A percentile compares a stretch with the other conserved stretches of the same genome.
These are phyloP conservation scores for Anniella stebbinsi DNA, from an alignment of 2,797 vertebrate species.

Conservation along the genomic window DNA sequence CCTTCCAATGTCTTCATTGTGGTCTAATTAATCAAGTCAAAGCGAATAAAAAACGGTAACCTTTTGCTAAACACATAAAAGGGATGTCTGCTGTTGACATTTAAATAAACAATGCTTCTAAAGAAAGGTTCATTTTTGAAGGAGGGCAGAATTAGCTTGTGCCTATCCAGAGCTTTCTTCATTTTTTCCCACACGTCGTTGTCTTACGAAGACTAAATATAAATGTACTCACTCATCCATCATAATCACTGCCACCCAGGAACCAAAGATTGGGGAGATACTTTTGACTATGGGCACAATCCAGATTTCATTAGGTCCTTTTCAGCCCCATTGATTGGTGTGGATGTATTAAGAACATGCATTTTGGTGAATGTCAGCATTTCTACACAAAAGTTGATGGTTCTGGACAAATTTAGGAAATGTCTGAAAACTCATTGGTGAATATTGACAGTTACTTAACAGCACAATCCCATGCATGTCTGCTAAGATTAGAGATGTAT, in stretches of 20 bases:
- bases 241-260: not conserved
- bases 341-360: not conserved
- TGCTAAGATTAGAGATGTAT: no score
- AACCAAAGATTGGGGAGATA: slow-evolving; percentile 37
- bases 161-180: slow-evolving; percentile 50
- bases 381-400: not conserved
- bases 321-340: not conserved
- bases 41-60: slow-evolving; percentile 66
- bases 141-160: slow-evolving; percentile 27
- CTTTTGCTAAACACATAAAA: slow-evolving; percentile 74
- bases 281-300: slow-evolving; percentile 21
- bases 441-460: not conserved
- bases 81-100: slow-evolving; percentile 72
- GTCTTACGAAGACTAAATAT: slow-evolving; percentile 52
- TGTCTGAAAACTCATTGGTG: not conserved
- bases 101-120: slow-evolving; percentile 71
- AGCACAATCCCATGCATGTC: not conserved
- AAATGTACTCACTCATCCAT: slow-evolving; percentile 50
- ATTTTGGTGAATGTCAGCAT: not conserved
- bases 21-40: slow-evolving; percentile 79
- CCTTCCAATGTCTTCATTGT: slow-evolving; percentile 70
- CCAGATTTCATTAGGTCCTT: not conserved
- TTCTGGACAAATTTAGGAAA: not conserved
- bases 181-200: slow-evolving; percentile 38
- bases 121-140: slow-evolving; percentile 54